Percentiles rank a stretch among this genome's conserved stretches.
Conservation (phyloP, 2,797 vertebrate species). For the Thamnophis elegans region DNA sequence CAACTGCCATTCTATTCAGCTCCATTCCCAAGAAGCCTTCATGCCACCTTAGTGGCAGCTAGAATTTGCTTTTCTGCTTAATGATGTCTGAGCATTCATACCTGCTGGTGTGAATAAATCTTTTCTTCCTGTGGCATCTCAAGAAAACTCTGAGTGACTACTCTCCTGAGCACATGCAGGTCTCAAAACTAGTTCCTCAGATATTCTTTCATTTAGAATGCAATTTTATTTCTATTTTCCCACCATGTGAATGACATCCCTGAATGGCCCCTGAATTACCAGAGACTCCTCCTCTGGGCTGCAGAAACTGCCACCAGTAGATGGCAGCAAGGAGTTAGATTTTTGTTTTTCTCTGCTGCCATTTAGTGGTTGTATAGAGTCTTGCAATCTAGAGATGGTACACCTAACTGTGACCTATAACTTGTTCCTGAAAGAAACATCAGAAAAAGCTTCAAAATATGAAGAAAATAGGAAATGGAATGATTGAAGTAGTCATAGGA, state of each 20-base stretch:
- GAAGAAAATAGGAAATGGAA: background rate
- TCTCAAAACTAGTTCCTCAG: background rate
- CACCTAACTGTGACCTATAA: background rate
- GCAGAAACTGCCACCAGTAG: background rate
- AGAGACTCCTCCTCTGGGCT: background rate
- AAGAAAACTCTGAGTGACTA: background rate
- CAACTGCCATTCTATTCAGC: background rate
- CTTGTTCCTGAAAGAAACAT: background rate
- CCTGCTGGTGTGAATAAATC: background rate
- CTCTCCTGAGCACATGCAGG: background rate
- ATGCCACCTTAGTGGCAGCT: background rate
- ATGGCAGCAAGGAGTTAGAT: background rate
- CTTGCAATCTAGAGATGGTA: background rate
- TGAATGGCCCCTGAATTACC: background rate
- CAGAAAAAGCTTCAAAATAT: background rate
- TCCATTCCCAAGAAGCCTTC: background rate
- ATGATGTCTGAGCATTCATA: background rate
- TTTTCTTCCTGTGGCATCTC: background rate
- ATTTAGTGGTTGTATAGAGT: background rate
- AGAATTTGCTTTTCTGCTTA: background rate
- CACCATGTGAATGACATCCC: background rate
- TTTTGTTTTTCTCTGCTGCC: background rate
- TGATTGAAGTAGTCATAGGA: background rate
- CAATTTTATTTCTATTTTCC: background rate
- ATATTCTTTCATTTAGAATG: background rate